Percentiles rank a stretch among this genome's conserved stretches.
Evolutionary conservation across 2,888 invertebrate genomes (phyloP).

Genomic region (Proisotoma minuta): DNA sequence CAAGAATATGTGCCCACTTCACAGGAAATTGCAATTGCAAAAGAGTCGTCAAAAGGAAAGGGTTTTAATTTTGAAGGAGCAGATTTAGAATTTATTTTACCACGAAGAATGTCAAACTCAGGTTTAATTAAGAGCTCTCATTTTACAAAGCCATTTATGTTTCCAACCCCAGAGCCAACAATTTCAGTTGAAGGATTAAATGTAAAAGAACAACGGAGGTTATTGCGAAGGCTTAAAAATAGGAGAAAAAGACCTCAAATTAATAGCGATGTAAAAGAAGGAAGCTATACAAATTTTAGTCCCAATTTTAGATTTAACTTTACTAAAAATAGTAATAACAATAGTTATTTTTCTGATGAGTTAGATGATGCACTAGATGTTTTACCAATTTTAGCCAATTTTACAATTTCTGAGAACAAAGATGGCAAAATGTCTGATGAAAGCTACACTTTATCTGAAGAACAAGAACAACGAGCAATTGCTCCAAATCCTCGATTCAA

Average conservation of each 20-base stretch:
- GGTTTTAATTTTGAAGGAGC: too few species aligned
- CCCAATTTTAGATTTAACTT: not conserved
- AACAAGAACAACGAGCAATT: not conserved
- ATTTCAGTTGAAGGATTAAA: not conserved
- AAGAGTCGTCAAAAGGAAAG: not conserved
- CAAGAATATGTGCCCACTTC: constrained; percentile 7
- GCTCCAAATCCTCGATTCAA: too few species aligned
- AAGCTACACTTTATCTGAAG: not conserved
- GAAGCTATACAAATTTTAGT: not conserved
- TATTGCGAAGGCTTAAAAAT: constrained; percentile 24
- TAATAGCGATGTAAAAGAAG: too few species aligned
- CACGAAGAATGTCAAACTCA: not conserved
- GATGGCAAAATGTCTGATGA: not conserved
- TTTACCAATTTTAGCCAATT: not conserved
- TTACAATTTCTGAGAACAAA: not conserved
- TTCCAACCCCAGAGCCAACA: constrained; percentile 12
- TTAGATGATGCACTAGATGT: not conserved
- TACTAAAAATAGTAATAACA: not conserved
- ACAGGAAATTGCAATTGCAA: constrained; percentile 11
- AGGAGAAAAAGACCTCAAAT: not conserved
- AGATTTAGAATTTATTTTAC: constrained; percentile 5
- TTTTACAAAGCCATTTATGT: not conserved
- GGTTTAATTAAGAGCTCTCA: not conserved
- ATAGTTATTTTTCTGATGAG: not conserved
- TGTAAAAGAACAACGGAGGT: constrained; percentile 27